Evolutionary conservation across 1,140 invertebrate species (phyloP).

Genomic region (Polypedilum vanderplanki): DNA sequence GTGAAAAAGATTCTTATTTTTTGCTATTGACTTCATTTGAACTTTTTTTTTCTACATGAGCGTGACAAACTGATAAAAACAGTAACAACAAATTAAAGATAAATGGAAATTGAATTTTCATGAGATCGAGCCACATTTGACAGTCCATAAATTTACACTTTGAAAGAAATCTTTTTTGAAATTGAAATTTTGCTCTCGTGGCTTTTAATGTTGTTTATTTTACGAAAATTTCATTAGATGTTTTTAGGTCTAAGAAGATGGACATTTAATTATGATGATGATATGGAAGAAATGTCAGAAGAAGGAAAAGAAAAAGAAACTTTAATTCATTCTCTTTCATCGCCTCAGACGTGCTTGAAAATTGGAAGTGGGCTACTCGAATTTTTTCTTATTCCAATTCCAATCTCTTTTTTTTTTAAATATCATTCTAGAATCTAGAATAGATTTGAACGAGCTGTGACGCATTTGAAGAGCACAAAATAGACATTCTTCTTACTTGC

Average conservation of each 20-base stretch:
- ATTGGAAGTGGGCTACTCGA: neutral
- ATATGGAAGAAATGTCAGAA: conserved; percentile 2
- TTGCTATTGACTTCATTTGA: neutral
- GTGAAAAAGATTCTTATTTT: neutral
- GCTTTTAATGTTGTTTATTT: neutral
- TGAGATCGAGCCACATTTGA: neutral
- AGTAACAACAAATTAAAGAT: neutral
- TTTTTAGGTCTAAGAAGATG: neutral
- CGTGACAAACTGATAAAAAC: neutral
- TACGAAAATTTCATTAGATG: neutral
- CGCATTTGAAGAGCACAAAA: neutral
- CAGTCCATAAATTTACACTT: conserved; percentile 7
- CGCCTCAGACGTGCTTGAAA: neutral
- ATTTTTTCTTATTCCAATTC: neutral
- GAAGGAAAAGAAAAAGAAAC: conserved; percentile 8
- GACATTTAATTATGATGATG: conserved; percentile 28
- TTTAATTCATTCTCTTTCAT: conserved; percentile 14
- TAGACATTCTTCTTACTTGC: neutral
- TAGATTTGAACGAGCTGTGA: neutral
- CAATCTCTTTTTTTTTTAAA: conserved; percentile 13
- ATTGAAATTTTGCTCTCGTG: no score
- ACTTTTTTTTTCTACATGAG: neutral
- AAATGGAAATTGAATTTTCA: conserved; percentile 16
- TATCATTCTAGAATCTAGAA: neutral
- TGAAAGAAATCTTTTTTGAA: neutral